Conservation (phyloP, 2,113 vertebrate species). For the Eulacestoma nigropectus region DNA sequence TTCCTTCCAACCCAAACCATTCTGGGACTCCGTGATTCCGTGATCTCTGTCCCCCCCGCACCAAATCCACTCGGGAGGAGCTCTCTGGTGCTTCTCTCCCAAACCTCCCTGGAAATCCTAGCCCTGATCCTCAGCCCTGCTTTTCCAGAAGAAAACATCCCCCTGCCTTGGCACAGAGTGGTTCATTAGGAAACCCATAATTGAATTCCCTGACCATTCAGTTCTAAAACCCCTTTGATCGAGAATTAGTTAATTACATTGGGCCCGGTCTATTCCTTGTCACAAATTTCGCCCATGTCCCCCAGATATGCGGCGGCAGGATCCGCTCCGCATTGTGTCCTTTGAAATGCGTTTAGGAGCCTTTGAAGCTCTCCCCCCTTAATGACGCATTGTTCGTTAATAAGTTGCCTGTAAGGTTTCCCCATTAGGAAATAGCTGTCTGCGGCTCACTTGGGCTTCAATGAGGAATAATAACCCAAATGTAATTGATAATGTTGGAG, state of each 20-base stretch:
- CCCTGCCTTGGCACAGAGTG: slow-evolving; percentile 10
- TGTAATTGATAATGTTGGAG: slow-evolving; percentile 55
- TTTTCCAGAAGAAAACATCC: slow-evolving; percentile 10
- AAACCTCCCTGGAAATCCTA: neutral
- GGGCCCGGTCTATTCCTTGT: slow-evolving; percentile 53
- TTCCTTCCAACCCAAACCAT: neutral
- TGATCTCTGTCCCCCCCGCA: rapidly evolving
- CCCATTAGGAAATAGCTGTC: slow-evolving; percentile 59
- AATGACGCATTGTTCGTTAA: slow-evolving; percentile 64
- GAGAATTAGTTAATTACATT: slow-evolving; percentile 65
- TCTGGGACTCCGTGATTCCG: neutral
- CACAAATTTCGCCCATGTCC: slow-evolving; percentile 54
- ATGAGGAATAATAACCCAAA: slow-evolving; percentile 50
- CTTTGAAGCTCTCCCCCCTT: slow-evolving; percentile 66
- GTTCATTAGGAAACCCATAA: slow-evolving; percentile 59
- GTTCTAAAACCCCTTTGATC: slow-evolving; percentile 65
- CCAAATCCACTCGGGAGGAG: neutral
- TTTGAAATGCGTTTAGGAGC: slow-evolving; percentile 49
- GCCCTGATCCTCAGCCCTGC: neutral
- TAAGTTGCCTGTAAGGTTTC: slow-evolving; percentile 52
- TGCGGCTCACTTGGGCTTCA: slow-evolving; percentile 12
- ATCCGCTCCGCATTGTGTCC: slow-evolving; percentile 30
- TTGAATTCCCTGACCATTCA: slow-evolving; percentile 67
- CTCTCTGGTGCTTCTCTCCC: neutral
- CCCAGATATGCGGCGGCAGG: slow-evolving; percentile 40